Percentiles rank a stretch among this genome's conserved stretches.
phyloP scores from a whole-genome alignment of 2,113 vertebrate genomes.

The Phylloscopus whistleri region DNA sequence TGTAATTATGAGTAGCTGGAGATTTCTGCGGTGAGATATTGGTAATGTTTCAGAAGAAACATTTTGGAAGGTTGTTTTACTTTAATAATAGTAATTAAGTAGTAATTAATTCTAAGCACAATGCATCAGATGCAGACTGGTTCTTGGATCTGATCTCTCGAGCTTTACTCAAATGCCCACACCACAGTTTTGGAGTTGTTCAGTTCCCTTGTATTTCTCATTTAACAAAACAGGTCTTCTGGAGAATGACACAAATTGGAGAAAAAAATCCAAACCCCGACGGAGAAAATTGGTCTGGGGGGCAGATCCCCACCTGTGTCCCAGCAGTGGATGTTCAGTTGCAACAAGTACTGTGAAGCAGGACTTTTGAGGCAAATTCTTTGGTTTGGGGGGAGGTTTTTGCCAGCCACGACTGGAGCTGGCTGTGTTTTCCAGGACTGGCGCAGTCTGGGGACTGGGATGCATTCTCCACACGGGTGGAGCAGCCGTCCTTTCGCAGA shows the following conservation, averaged over 20 bases:
- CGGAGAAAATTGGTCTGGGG: neutral
- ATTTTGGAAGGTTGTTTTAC: neutral
- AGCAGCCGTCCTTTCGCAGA: constrained; percentile 38
- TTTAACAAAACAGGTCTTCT: neutral
- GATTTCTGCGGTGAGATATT: neutral
- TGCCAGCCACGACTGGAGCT: neutral
- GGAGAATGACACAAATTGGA: neutral
- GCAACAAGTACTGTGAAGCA: neutral
- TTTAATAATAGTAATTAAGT: neutral
- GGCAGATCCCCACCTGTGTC: neutral
- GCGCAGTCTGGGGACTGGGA: neutral
- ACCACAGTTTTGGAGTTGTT: neutral
- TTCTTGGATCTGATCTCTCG: neutral
- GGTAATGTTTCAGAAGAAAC: constrained; percentile 4
- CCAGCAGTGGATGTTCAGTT: neutral
- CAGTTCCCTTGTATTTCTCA: neutral
- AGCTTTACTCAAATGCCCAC: neutral
- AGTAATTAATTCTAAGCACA: neutral
- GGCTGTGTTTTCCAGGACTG: constrained; percentile 8
- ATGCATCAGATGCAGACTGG: neutral
- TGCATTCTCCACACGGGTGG: constrained; percentile 15
- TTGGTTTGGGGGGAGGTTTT: neutral
- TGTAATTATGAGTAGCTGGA: neutral
- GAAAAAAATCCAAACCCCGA: neutral
- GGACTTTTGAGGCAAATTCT: neutral